phyloP scores from a whole-genome alignment of 2,888 invertebrate species.

The Stenotaenia linearis region DNA sequence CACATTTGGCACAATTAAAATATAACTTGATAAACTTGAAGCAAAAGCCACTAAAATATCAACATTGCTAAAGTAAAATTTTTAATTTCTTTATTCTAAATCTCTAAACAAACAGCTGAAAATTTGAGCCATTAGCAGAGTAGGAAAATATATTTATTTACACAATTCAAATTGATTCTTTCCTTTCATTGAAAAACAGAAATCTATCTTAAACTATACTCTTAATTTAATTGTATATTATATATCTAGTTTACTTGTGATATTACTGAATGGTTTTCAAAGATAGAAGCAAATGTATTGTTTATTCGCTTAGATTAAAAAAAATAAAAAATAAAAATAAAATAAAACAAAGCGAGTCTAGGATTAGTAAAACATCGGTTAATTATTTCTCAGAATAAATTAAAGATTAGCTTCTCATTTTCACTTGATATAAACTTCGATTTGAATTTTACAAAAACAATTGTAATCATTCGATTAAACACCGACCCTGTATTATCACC shows the following conservation, averaged over 20 bases:
- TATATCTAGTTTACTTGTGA: not conserved
- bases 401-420: not conserved
- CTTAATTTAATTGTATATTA: not conserved
- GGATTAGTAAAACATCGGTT: no score
- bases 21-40: not conserved
- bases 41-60: not conserved
- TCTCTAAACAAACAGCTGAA: not conserved
- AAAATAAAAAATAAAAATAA: no score
- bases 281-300: not conserved
- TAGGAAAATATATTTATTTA: not conserved
- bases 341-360: no score
- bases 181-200: not conserved
- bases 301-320: no score
- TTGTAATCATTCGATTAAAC: no score
- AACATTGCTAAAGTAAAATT: not conserved
- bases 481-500: no score
- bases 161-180: not conserved
- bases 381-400: no score
- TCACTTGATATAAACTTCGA: not conserved
- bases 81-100: not conserved
- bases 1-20: not conserved
- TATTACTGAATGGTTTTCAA: not conserved
- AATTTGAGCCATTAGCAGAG: not conserved
- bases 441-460: no score
- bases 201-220: not conserved